A percentile compares a stretch with the other conserved stretches of the same genome.
Conservation (phyloP, 2,888 invertebrate species). For the Tenthredo distinguenda region DNA sequence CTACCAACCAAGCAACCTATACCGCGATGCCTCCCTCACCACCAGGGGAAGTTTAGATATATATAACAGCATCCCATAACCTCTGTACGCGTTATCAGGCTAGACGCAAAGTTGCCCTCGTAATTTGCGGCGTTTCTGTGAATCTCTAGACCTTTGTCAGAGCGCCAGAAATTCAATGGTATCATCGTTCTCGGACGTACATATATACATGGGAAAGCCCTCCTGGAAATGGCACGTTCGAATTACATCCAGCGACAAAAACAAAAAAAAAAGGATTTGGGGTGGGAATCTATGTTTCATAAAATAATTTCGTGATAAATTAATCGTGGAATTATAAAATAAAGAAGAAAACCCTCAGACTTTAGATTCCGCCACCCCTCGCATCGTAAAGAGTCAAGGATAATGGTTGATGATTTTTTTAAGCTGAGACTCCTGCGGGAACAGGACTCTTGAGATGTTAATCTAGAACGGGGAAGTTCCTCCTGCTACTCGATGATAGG, state of each 20-base stretch:
- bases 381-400: conserved; percentile 39
- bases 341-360: background rate
- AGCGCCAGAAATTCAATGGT: background rate
- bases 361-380: background rate
- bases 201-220: background rate
- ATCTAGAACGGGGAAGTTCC: conserved; percentile 56
- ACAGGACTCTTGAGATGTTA: conserved; percentile 52
- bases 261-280: background rate
- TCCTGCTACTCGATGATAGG: conserved; percentile 59
- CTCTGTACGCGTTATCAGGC: conserved; percentile 58
- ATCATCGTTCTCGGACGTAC: conserved; percentile 8
- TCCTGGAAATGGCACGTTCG: background rate
- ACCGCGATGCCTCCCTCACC: conserved; percentile 47
- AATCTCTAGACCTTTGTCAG: conserved; percentile 48
- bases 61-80: conserved; percentile 43
- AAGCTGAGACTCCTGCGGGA: conserved; percentile 46
- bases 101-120: conserved; percentile 58
- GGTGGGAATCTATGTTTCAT: too few relatives aligned
- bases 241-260: background rate
- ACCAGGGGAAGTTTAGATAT: conserved; percentile 40
- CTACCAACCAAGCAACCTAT: conserved; percentile 46
- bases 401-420: conserved; percentile 57
- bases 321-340: background rate
- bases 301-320: background rate
- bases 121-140: conserved; percentile 62